Base-by-base conservation (phyloP, 2,888 invertebrate genomes). In the Lycophotia porphyrea region DNA sequence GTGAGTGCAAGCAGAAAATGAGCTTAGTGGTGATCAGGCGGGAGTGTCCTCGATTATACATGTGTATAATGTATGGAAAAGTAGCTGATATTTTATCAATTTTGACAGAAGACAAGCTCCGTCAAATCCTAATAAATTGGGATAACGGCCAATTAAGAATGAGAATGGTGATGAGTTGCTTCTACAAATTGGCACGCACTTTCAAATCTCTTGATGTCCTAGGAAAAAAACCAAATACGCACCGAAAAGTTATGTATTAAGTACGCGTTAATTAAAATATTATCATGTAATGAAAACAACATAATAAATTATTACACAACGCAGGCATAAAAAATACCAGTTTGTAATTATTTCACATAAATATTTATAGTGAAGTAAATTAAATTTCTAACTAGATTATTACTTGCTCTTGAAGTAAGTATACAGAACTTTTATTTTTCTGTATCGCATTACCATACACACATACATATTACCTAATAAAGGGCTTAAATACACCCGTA, bases 321-420 rank as follows among this genome's bases (percentile, higher is more conserved):
- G 2, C 13, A n/a, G 9, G 36, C 34, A 60, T 60, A 78, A 68
- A 78, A 75, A 70, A 44, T 36, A 77, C 44, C 13, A 39, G 63
- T 80, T 47, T 58, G 27, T 7, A 58, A 80, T 42, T 47, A 71
- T 66, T 61, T 39, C 36, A 49, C 27, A 80, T 81, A 74, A 80
- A 78, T 78, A 78, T 80, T 78, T 80, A 80, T 80, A 44, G 21
- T 52, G 15, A 60, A 60, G 21, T 64, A 1, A 13, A n/a, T 75
- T 75, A 34, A 67, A 78, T 78, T 63, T 78, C 66, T 78, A 78
- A 81, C 81, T 75, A 66, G 7, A 81, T 81, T 42, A 81, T 81
- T 42, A 75, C 66, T 39, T 55, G 9, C 15, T 61, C 49, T 60
- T 63, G 31, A 81, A 42, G 52, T 55, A 39, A 39, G 34, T 34